Evolutionary conservation across 1,140 invertebrate genomes (phyloP), one percentile per base, ranked within the genome.

Genomic region (Microplitis mediator): DNA sequence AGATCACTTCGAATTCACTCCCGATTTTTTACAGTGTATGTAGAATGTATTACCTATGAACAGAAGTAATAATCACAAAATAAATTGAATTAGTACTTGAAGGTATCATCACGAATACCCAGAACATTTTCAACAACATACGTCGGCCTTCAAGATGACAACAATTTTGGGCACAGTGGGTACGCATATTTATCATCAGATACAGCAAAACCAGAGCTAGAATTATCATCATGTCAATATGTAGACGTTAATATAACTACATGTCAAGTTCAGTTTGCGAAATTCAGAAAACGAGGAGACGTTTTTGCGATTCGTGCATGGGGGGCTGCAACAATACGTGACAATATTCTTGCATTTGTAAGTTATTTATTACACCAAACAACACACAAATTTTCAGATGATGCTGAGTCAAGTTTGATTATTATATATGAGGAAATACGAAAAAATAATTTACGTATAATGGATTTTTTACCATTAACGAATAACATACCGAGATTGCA

Each of bases 311-410:
- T 76, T 67, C 78, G 76, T 65, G 78, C 77, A 69, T 78, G 73
- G 78, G 76, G 69, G 14, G 76, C 77, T 45, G 73, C 74, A 50
- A 80, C 80, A 62, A 67, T 79, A 61, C 75, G 77, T 56, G 76
- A 82, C 72, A 81, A 82, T 67, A 80, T 81, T 58, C 74, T 77
- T 68, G 75, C 72, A 32, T 74, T 80, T 70, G 74, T 79, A 62
- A 78, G 76, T 63, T 77, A 78, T 73, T 74, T 82, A 73, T 75
- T 79, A 77, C 78, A 80, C 54, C 76, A 77, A 72, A 68, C 67
- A 65, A 77, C 76, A 71, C 76, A 75, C 54, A 68, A 74, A 45
- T 77, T 79, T 62, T 69, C 71, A 32, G 76, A 71, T 58, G 75
- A 75, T 70, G 75, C 61, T 54, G 74, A 77, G 69, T 73, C 75